Base-by-base conservation (phyloP, 2,113 vertebrate species). In the Hucho hucho region DNA sequence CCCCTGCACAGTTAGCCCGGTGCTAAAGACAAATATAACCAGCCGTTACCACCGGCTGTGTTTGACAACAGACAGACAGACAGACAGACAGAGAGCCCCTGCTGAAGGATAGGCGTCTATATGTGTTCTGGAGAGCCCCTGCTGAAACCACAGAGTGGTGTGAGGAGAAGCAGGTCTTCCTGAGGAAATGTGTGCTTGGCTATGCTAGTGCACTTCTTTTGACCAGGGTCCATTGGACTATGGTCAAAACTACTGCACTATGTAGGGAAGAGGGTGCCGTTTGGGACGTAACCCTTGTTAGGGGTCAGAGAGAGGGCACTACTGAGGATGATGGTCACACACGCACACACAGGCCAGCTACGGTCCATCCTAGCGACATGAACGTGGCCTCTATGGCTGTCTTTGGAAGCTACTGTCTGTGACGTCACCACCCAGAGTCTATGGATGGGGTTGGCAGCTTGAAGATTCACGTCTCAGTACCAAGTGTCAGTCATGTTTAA, bases 11-110 rank as follows among this genome's bases (percentile, higher is more conserved):
- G 81, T 26, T 43, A 75, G 81, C 83, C 78, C 82, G 83, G 86
- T 86, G 86, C 82, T 79, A 29, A 83, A 85, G 88, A 90, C 88
- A 88, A 90, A 91, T 90, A 90, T 89, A 91, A 87, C 81, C 83
- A 69, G 49, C 11, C 26, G 70, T 80, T 79, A 73, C 76, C 78
- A 74, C 75, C 78, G 81, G 11, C 64, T 29, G 25, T 14, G 4
- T 26, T 16, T 1, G 13, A 26, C 9, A 29, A 6, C 63, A 64
- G 22, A 61, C 14, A 61, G 59, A 7, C 58, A 18, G 22, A 2
- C 58, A 25, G 22, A 13, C 25, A 65, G 82, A 76, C 59, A 81
- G 70, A 81, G 70, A 72, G 79, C 49, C 14, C 14, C 49, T 53
- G 47, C 47, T 16, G 12, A 53, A 13, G 4, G 47, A 53, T 14